Percentiles rank a stretch among this genome's conserved stretches.
Evolutionary conservation across 2,113 vertebrate genomes (phyloP).

Genomic region (Glaucomys volans): DNA sequence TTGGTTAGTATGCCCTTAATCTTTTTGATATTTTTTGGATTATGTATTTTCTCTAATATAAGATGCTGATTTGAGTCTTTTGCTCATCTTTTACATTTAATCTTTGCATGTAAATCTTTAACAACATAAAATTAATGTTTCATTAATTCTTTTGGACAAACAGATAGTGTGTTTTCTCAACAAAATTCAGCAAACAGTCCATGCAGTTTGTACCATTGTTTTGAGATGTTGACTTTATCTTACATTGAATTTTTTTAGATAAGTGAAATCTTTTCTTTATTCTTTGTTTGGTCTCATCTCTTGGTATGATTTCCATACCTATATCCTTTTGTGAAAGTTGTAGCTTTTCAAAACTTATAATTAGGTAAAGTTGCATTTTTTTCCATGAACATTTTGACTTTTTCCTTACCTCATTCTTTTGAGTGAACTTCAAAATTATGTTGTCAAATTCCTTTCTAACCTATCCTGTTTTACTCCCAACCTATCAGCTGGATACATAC

Average conservation of each 20-base stretch:
- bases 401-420: background rate
- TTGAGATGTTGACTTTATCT: background rate
- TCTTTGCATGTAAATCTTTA: background rate
- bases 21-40: background rate
- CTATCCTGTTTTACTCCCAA: background rate
- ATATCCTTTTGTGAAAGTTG: background rate
- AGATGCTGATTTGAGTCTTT: conserved; percentile 17
- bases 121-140: background rate
- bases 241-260: background rate
- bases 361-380: background rate
- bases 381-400: background rate
- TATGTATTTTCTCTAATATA: background rate
- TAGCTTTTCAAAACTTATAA: background rate
- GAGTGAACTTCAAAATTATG: background rate
- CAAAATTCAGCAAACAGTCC: background rate
- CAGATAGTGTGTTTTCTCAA: background rate
- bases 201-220: background rate
- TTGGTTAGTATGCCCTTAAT: background rate
- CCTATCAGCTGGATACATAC: no score
- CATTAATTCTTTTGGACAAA: background rate
- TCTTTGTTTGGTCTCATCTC: background rate
- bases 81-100: background rate
- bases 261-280: background rate
- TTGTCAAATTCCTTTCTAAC: background rate
- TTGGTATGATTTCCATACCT: background rate